Evolutionary conservation across 2,113 vertebrate genomes (phyloP), one percentile per base, ranked within the genome.

Genomic region (Gallinago media): DNA sequence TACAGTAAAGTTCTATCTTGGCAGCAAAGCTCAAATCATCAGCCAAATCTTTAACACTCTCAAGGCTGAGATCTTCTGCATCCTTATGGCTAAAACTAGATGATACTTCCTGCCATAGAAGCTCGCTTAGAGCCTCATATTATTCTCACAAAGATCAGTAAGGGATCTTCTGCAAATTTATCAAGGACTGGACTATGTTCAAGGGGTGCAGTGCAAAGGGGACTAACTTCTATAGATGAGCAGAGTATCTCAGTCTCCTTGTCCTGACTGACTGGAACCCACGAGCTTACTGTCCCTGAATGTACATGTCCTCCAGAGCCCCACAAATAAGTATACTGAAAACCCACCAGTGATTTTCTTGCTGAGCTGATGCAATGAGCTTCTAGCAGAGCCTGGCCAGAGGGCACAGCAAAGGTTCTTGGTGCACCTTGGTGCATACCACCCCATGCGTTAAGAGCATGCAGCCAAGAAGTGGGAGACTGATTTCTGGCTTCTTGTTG

Each of bases 1-100:
- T 58, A 52, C 19, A 89, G 54, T 83, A 56, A 94, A 36, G 59
- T 90, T 97, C 78, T 88, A 14, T 44, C 85, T 94, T 68, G 92
- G 81, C 62, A 92, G 88, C 61, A 88, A 73, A 90, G 59, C 66
- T 94, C 56, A 92, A 94, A 34, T 85, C 75, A 85, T 70, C 11
- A 2, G 82, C 88, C 88, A 96, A 80, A 87, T 63, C 36, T 84
- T 63, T 62, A 86, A 56, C 74, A 49, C 42, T 79, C 76, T 88
- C 52, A 72, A 80, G 88, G 52, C 58, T 92, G 59, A 94, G 61
- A 81, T 56, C 63, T 91, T 63, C 63, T 65, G 32, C 32, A 42
- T 59, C 71, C 32, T 91, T 89, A 72, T 81, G 81, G 86, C 61
- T 81, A 92, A 93, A 95, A 96, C 21, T 44, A 31, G 27, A 68